Percentiles rank a stretch among this genome's conserved stretches.
Conservation (phyloP, 2,888 invertebrate genomes). For the Aromia moschata region DNA sequence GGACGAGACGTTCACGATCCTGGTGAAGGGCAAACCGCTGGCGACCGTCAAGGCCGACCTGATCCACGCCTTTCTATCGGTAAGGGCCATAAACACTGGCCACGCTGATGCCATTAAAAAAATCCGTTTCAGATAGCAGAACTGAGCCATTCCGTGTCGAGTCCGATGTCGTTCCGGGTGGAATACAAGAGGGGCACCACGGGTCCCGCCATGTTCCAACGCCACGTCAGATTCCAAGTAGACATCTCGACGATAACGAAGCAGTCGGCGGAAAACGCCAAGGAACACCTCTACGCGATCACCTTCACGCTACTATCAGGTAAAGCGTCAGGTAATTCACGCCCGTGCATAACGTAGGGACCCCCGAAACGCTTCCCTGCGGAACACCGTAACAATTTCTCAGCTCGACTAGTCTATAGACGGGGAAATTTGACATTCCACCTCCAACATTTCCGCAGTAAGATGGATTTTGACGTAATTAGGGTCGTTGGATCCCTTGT, state of each 20-base stretch:
- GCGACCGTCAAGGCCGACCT: conserved; percentile 98
- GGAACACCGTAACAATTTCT: neutral
- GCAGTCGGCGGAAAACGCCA: conserved; percentile 76
- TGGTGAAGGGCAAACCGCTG: conserved; percentile 95
- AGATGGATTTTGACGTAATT: too few species aligned
- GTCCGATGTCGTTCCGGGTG: conserved; percentile 97
- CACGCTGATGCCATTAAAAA: neutral
- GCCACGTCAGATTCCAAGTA: conserved; percentile 95
- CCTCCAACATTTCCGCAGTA: too few species aligned
- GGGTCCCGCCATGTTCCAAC: conserved; percentile 95
- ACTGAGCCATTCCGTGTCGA: conserved; percentile 96
- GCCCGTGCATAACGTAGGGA: neutral
- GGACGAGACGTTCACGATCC: conserved; percentile 95
- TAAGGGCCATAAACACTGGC: conserved; percentile 64
- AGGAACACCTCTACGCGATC: conserved; percentile 86
- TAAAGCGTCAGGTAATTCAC: conserved; percentile 57
- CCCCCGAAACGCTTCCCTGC: conserved; percentile 1
- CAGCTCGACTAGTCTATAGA: too few species aligned
- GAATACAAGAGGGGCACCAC: conserved; percentile 96
- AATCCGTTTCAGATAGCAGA: conserved; percentile 84
- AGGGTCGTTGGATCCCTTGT: too few species aligned
- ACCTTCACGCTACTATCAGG: conserved; percentile 95
- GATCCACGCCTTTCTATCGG: conserved; percentile 97
- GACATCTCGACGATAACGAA: conserved; percentile 87
- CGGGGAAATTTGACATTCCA: too few species aligned